A percentile compares a stretch with the other conserved stretches of the same genome.
These are phyloP conservation scores for Campylorhamphus procurvoides DNA, from an alignment of 2,113 vertebrate species.

Conservation along the genomic window DNA sequence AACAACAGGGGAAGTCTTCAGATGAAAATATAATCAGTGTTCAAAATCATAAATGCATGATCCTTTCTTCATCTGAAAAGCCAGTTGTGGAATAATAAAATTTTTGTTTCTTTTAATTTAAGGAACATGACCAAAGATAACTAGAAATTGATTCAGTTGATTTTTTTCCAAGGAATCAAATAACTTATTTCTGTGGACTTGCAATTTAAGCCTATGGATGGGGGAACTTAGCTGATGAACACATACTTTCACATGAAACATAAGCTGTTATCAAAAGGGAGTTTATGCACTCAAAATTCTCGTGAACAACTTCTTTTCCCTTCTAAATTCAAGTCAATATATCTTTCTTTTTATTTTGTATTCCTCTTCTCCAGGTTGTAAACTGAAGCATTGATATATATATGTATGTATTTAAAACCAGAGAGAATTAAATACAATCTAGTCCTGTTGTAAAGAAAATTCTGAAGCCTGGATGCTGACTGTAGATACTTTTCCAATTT, in stretches of 20 bases:
- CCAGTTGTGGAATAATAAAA: neutral
- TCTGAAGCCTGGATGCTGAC: neutral
- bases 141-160: constrained; percentile 28
- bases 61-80: neutral
- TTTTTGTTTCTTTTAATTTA: neutral
- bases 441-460: neutral
- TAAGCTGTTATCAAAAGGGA: neutral
- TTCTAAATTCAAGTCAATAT: neutral
- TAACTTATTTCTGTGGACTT: constrained; percentile 1
- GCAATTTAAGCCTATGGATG: neutral
- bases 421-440: neutral
- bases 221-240: neutral
- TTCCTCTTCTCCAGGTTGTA: neutral
- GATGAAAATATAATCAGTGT: neutral
- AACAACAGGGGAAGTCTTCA: neutral
- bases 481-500: neutral
- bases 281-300: neutral
- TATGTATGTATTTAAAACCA: neutral
- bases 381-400: neutral
- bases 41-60: neutral
- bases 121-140: constrained; percentile 22
- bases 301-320: neutral
- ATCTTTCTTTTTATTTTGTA: neutral
- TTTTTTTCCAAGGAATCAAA: neutral
- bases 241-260: neutral